These are phyloP conservation scores for Steinernema hermaphroditum DNA, from an alignment of 2,888 invertebrate genomes.

Conservation along the genomic window DNA sequence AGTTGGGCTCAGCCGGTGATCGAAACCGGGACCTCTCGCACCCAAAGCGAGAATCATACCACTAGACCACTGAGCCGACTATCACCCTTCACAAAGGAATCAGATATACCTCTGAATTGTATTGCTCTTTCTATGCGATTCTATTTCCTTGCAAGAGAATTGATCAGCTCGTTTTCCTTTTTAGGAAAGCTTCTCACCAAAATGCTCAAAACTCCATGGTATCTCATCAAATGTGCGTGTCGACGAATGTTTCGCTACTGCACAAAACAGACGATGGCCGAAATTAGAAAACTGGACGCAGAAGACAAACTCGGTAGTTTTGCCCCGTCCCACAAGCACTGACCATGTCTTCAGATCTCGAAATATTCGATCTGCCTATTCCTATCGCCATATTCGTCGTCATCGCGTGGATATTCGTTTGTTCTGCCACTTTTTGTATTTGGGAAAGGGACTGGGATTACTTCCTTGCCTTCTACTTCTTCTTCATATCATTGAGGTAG, in stretches of 20 bases:
- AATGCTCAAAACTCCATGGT: slow-evolving; percentile 62
- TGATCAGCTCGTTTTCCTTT: slow-evolving; percentile 31
- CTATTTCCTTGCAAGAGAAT: no score
- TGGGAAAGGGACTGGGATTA: slow-evolving; percentile 78
- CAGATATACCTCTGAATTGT: no score
- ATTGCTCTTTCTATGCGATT: no score
- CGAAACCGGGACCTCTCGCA: slow-evolving; percentile 66
- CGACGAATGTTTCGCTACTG: slow-evolving; percentile 61
- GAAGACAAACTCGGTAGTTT: slow-evolving; percentile 54
- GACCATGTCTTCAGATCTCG: slow-evolving; percentile 66
- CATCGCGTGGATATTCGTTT: slow-evolving; percentile 82
- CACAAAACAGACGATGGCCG: slow-evolving; percentile 60
- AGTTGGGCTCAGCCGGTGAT: slow-evolving; percentile 54
- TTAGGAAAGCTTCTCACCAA: slow-evolving; percentile 59
- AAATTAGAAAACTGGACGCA: slow-evolving; percentile 56
- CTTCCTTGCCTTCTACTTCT: slow-evolving; percentile 91
- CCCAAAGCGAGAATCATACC: slow-evolving; percentile 65
- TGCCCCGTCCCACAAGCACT: neutral
- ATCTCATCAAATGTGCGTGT: slow-evolving; percentile 58
- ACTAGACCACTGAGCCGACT: slow-evolving; percentile 56
- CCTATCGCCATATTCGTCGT: slow-evolving; percentile 83
- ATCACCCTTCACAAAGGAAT: no score
- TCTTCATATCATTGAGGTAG: slow-evolving; percentile 82
- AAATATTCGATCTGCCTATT: slow-evolving; percentile 91
- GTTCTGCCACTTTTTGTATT: slow-evolving; percentile 76